Evolutionary conservation across 2,888 invertebrate genomes (phyloP).

Genomic region (Oconnorella tubifera): DNA sequence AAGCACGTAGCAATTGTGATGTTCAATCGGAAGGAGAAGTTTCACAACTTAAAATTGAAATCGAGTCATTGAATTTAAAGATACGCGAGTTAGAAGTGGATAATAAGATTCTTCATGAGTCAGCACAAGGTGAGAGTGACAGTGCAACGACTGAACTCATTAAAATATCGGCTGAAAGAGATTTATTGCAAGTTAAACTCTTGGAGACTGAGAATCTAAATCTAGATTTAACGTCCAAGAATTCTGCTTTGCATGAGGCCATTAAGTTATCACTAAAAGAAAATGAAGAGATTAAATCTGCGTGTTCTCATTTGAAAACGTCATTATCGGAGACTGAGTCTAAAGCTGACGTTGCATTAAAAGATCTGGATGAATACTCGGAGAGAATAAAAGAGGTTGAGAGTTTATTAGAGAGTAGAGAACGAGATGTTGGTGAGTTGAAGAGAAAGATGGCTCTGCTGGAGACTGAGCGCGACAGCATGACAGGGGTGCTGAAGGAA

Average conservation of each 20-base stretch:
- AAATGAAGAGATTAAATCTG: neutral
- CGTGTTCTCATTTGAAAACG: neutral
- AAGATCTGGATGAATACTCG: neutral
- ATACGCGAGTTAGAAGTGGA: too few species aligned
- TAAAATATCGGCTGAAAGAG: too few species aligned
- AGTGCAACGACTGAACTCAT: too few species aligned
- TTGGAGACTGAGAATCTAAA: neutral
- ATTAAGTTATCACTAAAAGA: neutral
- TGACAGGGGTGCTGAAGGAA: conserved; percentile 10
- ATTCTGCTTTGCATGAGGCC: neutral
- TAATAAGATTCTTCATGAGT: too few species aligned
- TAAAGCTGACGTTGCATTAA: neutral
- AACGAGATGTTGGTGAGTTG: neutral
- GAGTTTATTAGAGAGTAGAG: conserved; percentile 3
- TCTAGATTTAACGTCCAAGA: neutral
- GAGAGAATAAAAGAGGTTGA: conserved; percentile 7
- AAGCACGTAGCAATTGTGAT: too few species aligned
- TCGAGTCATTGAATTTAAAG: too few species aligned
- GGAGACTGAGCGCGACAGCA: conserved; percentile 1
- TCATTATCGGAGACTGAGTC: conserved; percentile 3
- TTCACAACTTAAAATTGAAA: too few species aligned
- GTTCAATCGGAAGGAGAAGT: too few species aligned
- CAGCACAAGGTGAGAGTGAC: too few species aligned
- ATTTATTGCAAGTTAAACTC: neutral
- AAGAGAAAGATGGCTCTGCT: neutral